Evolutionary conservation across 2,888 invertebrate species (phyloP), one percentile per base, ranked within the genome.

Genomic region (Hypselothyrea guttata): DNA sequence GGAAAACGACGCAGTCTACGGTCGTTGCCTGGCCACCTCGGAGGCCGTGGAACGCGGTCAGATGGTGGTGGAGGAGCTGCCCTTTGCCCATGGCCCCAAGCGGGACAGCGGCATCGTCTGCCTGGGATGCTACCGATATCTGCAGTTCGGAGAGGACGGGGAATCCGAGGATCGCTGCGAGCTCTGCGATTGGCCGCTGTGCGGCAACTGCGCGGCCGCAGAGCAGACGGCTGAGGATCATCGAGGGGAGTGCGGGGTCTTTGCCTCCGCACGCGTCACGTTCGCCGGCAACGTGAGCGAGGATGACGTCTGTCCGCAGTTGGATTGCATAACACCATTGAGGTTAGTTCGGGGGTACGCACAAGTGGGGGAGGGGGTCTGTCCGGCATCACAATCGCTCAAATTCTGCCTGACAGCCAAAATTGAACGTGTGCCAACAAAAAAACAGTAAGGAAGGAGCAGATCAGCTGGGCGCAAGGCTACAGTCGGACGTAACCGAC

Each of bases 311-410:
- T 91, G 93, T 44, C 91, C 93, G 3, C 96, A 96, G 87, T 92
- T 94, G 62, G 96, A 96, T 90, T 96, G 96, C 89, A 93, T 96
- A 75, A 94, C 95, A 11, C 95, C 95, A 8, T 90, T 96, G 70
- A 92, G 94, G 94, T 93, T 91, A 88, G 88, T 88, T 48, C 28
- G 45, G 40, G 47, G 69, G 38, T 37, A 15, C 11, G 15, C 55
- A 45, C 5, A 5, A 13, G n/a, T 4, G 7, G 45, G 9, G 33
- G 18, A 18, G 7, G 1, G 27, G 22, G 13, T 13, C 15, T 5
- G 18, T 31, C 9, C 8, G 22, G 7, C 18, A 15, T 30, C 37
- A 18, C 11, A 5, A 40, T 1, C 0, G n/a, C 13, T 57, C 55
- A 49, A 22, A 47, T 40, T 42, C 9, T 42, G n/a, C n/a, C n/a